These are phyloP conservation scores for Oriolus oriolus DNA, from an alignment of 2,113 vertebrate genomes.

Conservation along the genomic window DNA sequence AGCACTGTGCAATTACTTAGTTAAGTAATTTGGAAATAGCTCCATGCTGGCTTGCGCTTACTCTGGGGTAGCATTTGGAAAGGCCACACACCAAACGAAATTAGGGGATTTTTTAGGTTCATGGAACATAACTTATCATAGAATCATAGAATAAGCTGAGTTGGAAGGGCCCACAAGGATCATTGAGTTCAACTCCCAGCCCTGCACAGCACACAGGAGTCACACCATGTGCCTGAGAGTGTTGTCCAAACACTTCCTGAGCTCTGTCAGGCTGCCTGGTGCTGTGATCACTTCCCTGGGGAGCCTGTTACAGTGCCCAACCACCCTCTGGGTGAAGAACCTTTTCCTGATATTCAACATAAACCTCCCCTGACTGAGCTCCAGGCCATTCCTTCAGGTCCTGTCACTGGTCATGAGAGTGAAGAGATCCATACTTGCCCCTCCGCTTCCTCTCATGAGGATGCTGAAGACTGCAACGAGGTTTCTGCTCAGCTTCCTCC, in stretches of 20 bases:
- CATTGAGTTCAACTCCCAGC: neutral
- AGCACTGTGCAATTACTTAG: neutral
- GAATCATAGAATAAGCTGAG: neutral
- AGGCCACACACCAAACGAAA: neutral
- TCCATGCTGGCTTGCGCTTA: neutral
- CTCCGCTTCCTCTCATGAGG: neutral
- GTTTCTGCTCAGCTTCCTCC: neutral
- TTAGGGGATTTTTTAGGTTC: accelerated
- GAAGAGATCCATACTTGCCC: neutral
- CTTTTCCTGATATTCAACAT: neutral
- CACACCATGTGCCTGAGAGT: neutral
- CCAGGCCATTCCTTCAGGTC: neutral
- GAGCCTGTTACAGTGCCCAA: accelerated
- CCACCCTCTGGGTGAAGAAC: neutral
- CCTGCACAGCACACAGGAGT: accelerated
- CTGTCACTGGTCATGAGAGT: neutral
- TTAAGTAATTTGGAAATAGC: neutral
- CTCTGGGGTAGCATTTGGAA: neutral
- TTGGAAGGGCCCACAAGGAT: neutral
- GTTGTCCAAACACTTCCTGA: neutral
- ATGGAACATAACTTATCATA: neutral
- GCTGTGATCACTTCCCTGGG: neutral
- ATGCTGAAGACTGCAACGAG: neutral
- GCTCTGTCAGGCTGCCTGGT: neutral
- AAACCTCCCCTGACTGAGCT: neutral